phyloP scores from a whole-genome alignment of 2,113 vertebrate genomes.

The Xiphias gladius region DNA sequence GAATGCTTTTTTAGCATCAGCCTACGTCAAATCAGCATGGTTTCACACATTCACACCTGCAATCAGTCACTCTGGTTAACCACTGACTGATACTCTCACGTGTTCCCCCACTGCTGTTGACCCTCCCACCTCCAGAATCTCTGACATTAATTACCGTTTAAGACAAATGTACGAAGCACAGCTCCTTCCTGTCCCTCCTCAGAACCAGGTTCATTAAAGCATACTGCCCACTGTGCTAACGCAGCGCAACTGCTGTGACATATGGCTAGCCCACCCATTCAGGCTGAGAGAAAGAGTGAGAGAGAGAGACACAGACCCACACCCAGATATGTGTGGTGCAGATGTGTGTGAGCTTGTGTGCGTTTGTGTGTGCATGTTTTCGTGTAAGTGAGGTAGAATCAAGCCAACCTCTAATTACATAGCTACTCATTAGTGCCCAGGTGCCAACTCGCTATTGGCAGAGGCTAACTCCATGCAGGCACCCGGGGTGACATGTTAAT shows the following conservation, averaged over 20 bases:
- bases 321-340: conserved; percentile 2
- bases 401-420: conserved; percentile 73
- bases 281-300: conserved; percentile 15
- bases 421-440: conserved; percentile 75
- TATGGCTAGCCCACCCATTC: conserved; percentile 31
- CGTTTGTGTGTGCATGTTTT: conserved; percentile 38
- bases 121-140: conserved; percentile 15
- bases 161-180: conserved; percentile 28
- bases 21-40: background rate
- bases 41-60: background rate
- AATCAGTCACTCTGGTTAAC: conserved; percentile 47
- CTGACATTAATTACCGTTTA: conserved; percentile 56
- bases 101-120: background rate
- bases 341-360: conserved; percentile 3
- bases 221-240: conserved; percentile 8
- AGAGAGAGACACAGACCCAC: conserved; percentile 7
- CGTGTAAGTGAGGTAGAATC: conserved; percentile 45
- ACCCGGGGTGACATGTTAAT: conserved; percentile 74
- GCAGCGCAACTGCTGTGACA: conserved; percentile 55
- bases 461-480: conserved; percentile 66
- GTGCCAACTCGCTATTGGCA: conserved; percentile 72
- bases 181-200: background rate
- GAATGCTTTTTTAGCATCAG: background rate
- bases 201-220: conserved; percentile 51
- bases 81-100: background rate